phyloP scores from a whole-genome alignment of 64 coral and sea anemone species.

The Anthopleura sola region DNA sequence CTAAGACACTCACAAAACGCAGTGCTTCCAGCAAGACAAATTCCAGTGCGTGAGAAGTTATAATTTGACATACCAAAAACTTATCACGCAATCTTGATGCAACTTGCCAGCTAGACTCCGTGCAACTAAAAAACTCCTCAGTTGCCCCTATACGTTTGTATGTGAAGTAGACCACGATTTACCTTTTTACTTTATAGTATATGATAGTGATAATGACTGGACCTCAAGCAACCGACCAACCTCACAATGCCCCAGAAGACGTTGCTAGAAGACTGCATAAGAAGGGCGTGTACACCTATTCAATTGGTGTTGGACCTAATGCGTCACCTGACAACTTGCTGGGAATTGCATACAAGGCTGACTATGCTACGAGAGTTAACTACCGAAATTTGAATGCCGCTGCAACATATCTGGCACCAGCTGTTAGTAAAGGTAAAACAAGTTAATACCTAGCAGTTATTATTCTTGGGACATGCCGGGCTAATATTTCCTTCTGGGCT shows the following conservation, averaged over 20 bases:
- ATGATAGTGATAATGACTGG: constrained; percentile 38
- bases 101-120: too few species aligned
- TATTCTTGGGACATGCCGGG: not conserved
- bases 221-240: constrained; percentile 34
- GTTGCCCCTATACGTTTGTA: too few species aligned
- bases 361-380: constrained; percentile 14
- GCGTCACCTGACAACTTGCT: constrained; percentile 13
- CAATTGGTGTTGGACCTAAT: constrained; percentile 41
- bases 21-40: not conserved
- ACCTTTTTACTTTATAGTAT: not conserved
- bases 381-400: not conserved
- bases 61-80: too few species aligned
- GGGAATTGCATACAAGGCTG: constrained; percentile 14
- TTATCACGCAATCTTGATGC: too few species aligned
- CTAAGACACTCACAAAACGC: too few species aligned
- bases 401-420: constrained; percentile 9
- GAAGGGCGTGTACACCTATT: constrained; percentile 35
- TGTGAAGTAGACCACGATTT: too few species aligned
- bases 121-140: too few species aligned
- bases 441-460: too few species aligned
- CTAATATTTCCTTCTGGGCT: not conserved
- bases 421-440: constrained; percentile 21
- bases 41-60: too few species aligned
- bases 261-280: constrained; percentile 12
- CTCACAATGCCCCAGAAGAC: not conserved